Evolutionary conservation across 2,797 vertebrate species (phyloP).

Genomic region (Sus cebifrons): DNA sequence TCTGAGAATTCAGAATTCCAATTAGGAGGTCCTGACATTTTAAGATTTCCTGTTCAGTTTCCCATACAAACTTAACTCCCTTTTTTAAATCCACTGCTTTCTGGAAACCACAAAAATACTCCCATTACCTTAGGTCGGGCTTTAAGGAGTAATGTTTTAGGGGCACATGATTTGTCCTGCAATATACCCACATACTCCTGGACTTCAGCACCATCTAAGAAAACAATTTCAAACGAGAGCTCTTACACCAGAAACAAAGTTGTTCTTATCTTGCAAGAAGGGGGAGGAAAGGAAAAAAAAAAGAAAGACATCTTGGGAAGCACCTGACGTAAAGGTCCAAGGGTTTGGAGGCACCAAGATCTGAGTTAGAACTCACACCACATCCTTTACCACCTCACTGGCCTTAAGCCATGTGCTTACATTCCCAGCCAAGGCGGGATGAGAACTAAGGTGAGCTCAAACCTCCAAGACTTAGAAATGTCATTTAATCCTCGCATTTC

Average conservation of each 20-base stretch:
- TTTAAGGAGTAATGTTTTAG: background rate
- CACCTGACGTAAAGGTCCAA: background rate
- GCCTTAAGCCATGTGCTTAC: background rate
- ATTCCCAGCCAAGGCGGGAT: slow-evolving; percentile 58
- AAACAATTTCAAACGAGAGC: background rate
- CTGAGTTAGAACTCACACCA: slow-evolving; percentile 30
- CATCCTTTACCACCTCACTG: background rate
- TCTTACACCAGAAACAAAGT: background rate
- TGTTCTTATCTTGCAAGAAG: background rate
- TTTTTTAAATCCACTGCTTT: background rate
- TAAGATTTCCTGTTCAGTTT: slow-evolving; percentile 49
- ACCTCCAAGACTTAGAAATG: slow-evolving; percentile 57
- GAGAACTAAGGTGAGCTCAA: slow-evolving; percentile 9
- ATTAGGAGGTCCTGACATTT: slow-evolving; percentile 28
- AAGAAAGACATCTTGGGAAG: background rate
- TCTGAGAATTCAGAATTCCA: slow-evolving; percentile 55
- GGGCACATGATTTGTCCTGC: background rate
- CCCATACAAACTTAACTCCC: background rate
- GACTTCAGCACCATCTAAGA: background rate
- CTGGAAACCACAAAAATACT: background rate
- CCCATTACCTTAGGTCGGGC: background rate
- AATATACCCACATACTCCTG: background rate
- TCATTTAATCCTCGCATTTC: slow-evolving; percentile 58
- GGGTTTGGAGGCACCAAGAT: background rate
- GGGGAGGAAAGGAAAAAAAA: background rate